Percentiles rank a stretch among this genome's conserved stretches.
These are phyloP conservation scores for Caenorhabditis sulstoni DNA, from an alignment of 2,888 invertebrate species.

Conservation along the genomic window DNA sequence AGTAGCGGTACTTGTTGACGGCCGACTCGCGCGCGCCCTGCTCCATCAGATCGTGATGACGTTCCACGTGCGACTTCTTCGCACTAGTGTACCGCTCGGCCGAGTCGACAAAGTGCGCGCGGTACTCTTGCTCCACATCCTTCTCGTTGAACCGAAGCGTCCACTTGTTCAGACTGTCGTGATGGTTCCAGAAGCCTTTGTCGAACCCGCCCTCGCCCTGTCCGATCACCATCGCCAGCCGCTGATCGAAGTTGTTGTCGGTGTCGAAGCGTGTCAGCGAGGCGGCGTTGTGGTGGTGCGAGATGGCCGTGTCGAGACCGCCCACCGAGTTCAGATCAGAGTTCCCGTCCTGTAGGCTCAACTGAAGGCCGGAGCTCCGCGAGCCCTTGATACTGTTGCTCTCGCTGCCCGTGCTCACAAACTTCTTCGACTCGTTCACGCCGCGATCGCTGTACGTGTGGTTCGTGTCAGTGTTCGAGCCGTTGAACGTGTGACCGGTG, in stretches of 20 bases:
- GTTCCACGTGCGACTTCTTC: constrained; percentile 62
- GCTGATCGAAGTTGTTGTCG: constrained; percentile 80
- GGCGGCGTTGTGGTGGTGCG: constrained; percentile 80
- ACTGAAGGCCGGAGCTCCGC: constrained; percentile 76
- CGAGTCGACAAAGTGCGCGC: constrained; percentile 79
- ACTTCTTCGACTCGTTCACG: constrained; percentile 46
- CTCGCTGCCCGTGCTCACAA: constrained; percentile 73
- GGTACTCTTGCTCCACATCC: constrained; percentile 78
- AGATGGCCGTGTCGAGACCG: constrained; percentile 79
- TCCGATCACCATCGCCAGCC: constrained; percentile 76
- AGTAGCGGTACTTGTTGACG: constrained; percentile 72
- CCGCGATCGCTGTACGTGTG: constrained; percentile 65
- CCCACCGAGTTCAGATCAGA: constrained; percentile 78
- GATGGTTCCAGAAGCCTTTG: constrained; percentile 74
- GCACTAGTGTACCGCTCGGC: constrained; percentile 66
- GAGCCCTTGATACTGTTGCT: constrained; percentile 78
- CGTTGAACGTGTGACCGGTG: constrained; percentile 64
- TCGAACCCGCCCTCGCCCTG: constrained; percentile 68
- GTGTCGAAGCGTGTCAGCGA: constrained; percentile 80
- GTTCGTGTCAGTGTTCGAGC: constrained; percentile 62
- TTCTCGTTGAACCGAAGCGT: constrained; percentile 89
- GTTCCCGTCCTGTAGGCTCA: constrained; percentile 73
- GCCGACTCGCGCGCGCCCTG: constrained; percentile 36
- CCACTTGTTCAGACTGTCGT: constrained; percentile 85
- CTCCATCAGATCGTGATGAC: constrained; percentile 66